Conservation (phyloP, 2,888 invertebrate species). For the Eustalomyia histrio region DNA sequence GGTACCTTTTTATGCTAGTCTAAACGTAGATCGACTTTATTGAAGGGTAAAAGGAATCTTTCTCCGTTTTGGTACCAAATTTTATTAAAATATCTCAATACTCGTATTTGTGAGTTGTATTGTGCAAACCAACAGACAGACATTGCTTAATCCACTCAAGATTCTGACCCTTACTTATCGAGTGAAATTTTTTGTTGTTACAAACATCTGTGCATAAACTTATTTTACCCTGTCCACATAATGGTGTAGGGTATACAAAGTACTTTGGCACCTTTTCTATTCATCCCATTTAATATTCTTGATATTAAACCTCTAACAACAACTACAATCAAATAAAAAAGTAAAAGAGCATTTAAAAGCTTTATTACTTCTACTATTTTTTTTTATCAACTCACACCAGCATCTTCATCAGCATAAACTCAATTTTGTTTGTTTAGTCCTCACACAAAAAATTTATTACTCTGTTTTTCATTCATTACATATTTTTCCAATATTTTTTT, state of each 20-base stretch:
- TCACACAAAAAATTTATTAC: not conserved
- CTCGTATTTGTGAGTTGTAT: no score
- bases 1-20: no score
- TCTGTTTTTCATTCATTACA: not conserved
- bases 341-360: slow-evolving; percentile 36
- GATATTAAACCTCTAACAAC: not conserved
- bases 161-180: no score
- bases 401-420: not conserved
- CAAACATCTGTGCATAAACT: no score
- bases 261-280: not conserved
- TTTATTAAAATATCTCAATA: no score
- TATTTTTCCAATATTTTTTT: not conserved
- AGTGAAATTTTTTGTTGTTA: no score
- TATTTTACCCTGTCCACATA: no score
- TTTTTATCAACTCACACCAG: slow-evolving; percentile 2
- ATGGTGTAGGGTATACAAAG: not conserved
- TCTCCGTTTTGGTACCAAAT: no score
- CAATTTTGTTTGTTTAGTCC: not conserved
- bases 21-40: no score
- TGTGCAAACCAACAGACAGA: no score
- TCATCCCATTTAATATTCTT: not conserved
- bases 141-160: no score
- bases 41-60: no score
- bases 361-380: slow-evolving; percentile 38
- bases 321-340: slow-evolving; percentile 11